Conservation (phyloP, 2,888 invertebrate genomes). For the Drosophila recens region DNA sequence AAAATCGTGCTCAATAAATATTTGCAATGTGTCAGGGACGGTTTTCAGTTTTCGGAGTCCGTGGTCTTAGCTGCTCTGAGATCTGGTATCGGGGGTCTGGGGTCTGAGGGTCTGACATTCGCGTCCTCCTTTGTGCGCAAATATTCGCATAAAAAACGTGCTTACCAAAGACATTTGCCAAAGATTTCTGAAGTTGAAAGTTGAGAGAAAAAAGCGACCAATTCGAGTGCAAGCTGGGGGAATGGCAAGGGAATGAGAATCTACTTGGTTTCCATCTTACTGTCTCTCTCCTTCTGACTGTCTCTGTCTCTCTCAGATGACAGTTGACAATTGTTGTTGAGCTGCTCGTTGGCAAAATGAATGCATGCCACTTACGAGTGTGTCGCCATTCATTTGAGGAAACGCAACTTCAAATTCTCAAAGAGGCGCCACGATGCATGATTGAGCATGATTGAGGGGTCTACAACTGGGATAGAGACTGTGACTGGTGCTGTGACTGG, state of each 20-base stretch:
- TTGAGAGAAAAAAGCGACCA: slow-evolving; percentile 28
- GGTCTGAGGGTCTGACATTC: background rate
- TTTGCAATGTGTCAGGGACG: slow-evolving; percentile 58
- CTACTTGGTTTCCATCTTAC: slow-evolving; percentile 3
- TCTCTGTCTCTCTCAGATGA: background rate
- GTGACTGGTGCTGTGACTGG: background rate
- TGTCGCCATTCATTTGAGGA: slow-evolving; percentile 73
- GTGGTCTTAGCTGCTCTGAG: background rate
- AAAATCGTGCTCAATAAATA: slow-evolving; percentile 79
- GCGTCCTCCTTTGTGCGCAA: slow-evolving; percentile 35
- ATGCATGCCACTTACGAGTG: slow-evolving; percentile 73
- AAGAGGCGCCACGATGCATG: slow-evolving; percentile 75
- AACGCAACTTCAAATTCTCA: slow-evolving; percentile 64
- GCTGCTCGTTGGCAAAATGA: slow-evolving; percentile 59
- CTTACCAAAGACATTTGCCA: slow-evolving; percentile 63
- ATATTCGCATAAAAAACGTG: slow-evolving; percentile 67
- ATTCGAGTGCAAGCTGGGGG: slow-evolving; percentile 50
- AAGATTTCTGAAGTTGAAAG: slow-evolving; percentile 40
- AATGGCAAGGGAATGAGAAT: slow-evolving; percentile 23
- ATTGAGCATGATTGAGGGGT: slow-evolving; percentile 78
- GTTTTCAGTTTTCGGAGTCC: background rate
- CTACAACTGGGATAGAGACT: slow-evolving; percentile 11
- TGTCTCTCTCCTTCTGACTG: background rate
- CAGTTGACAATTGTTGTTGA: slow-evolving; percentile 42
- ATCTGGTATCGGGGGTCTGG: background rate